Conservation (phyloP, 1,140 invertebrate species). For the Drosophila arizonae region DNA sequence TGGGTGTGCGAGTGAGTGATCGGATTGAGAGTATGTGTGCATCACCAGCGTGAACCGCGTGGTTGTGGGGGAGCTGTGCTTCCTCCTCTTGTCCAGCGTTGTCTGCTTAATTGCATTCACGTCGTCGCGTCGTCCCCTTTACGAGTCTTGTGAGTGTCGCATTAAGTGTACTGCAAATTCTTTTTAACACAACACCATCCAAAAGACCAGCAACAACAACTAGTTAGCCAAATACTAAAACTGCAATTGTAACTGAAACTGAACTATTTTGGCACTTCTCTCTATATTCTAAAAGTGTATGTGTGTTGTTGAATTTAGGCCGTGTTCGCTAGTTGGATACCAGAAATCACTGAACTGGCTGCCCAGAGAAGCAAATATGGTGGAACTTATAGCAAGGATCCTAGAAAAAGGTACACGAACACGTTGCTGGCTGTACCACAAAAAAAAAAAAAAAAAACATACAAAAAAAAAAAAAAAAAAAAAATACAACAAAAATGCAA, state of each 20-base stretch:
- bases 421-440: constrained; percentile 77
- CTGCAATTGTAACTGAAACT: constrained; percentile 44
- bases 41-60: not conserved
- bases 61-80: not conserved
- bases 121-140: constrained; percentile 29
- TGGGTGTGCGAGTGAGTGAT: constrained; percentile 18
- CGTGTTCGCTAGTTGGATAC: constrained; percentile 99
- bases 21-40: constrained; percentile 6
- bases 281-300: constrained; percentile 76
- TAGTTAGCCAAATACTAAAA: constrained; percentile 31
- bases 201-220: constrained; percentile 26
- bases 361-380: constrained; percentile 98
- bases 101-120: constrained; percentile 11
- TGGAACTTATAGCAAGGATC: constrained; percentile 98
- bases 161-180: constrained; percentile 15
- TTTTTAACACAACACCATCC: constrained; percentile 25
- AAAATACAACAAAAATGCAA: constrained; percentile 40
- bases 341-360: constrained; percentile 99
- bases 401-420: constrained; percentile 95
- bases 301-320: constrained; percentile 87
- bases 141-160: constrained; percentile 3
- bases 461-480: constrained; percentile 56
- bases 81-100: constrained; percentile 17
- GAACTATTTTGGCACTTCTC: constrained; percentile 47
- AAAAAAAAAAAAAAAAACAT: constrained; percentile 49